These are phyloP conservation scores for Molothrus aeneus DNA, from an alignment of 2,797 vertebrate genomes.

Conservation along the genomic window DNA sequence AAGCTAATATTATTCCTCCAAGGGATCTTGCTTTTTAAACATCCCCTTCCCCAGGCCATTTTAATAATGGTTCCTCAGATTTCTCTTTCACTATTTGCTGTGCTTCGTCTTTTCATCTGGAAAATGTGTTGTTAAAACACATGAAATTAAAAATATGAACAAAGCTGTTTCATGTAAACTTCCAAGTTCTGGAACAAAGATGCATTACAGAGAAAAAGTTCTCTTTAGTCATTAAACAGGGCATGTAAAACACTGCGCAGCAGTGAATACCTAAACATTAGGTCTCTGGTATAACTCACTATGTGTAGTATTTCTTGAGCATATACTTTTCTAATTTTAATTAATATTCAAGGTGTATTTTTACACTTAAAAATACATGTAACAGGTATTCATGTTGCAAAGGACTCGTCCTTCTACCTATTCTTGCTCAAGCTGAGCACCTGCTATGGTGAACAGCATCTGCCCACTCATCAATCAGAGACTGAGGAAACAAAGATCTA, in stretches of 20 bases:
- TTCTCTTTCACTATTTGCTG: neutral
- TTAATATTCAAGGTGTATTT: neutral
- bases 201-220: neutral
- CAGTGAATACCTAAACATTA: neutral
- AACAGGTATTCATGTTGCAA: neutral
- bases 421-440: neutral
- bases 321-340: neutral
- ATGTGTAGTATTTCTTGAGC: neutral
- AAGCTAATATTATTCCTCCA: neutral
- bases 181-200: neutral
- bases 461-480: neutral
- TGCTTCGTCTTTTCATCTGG: neutral
- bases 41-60: neutral
- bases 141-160: neutral
- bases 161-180: neutral
- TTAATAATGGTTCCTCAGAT: neutral
- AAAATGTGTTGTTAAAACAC: neutral
- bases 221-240: neutral
- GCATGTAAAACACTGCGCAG: neutral
- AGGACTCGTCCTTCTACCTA: neutral
- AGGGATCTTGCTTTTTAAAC: neutral
- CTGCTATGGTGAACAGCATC: neutral
- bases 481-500: neutral
- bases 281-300: neutral
- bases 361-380: too few species aligned